Conservation (phyloP, 2,113 vertebrate species). For the Antechinus stuartii region DNA sequence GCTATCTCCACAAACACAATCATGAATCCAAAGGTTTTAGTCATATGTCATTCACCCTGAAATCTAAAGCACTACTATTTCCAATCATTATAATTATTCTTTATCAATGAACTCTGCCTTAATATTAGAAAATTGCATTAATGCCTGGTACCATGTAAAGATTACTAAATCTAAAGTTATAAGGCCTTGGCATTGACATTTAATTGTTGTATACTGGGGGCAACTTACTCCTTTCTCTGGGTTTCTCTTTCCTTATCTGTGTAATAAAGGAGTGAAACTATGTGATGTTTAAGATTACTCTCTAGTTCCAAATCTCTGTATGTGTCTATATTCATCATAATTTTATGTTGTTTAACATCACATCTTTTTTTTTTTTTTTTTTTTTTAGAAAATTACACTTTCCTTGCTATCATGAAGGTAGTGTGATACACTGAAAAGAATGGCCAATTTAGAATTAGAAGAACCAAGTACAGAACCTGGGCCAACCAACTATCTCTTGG, state of each 20-base stretch:
- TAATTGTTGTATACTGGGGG: not conserved
- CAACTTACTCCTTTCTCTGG: not conserved
- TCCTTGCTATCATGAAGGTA: not conserved
- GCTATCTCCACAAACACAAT: not conserved
- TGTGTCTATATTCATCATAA: not conserved
- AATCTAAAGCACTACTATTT: not conserved
- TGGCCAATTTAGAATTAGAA: not conserved
- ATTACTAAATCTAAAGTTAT: not conserved
- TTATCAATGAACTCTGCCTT: not conserved
- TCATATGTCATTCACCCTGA: not conserved
- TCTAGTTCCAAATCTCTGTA: not conserved
- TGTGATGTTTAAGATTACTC: not conserved
- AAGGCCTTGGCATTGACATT: not conserved
- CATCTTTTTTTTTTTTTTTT: not conserved
- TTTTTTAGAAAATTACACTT: not conserved
- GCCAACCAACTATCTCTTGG: not conserved
- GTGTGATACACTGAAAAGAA: not conserved
- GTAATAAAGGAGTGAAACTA: not conserved
- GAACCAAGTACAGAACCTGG: not conserved
- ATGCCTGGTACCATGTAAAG: not conserved
- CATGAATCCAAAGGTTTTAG: not conserved
- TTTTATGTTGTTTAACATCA: not conserved
- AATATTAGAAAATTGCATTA: not conserved
- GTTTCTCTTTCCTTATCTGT: not conserved
- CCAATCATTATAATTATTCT: not conserved